phyloP scores from a whole-genome alignment of 2,888 invertebrate genomes.

The Diaperis boleti region DNA sequence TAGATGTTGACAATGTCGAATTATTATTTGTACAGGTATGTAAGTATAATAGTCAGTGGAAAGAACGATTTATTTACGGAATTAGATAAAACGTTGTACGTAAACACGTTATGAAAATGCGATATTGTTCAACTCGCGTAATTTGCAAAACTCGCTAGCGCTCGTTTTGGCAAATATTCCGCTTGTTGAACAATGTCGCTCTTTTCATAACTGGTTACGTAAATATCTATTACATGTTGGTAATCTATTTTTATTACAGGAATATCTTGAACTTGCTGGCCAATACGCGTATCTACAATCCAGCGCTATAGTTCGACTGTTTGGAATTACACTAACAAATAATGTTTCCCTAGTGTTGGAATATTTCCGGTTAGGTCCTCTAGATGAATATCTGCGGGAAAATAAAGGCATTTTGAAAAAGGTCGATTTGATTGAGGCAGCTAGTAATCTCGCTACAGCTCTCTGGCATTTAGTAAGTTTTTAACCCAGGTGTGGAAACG shows the following conservation, averaged over 20 bases:
- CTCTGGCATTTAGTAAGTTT: constrained; percentile 83
- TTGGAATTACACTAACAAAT: constrained; percentile 81
- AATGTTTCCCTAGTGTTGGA: constrained; percentile 87
- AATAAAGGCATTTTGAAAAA: constrained; percentile 68
- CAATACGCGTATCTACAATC: constrained; percentile 85
- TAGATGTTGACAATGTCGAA: no score
- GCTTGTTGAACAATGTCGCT: no score
- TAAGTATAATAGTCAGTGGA: no score
- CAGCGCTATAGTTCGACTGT: constrained; percentile 80
- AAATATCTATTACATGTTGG: no score
- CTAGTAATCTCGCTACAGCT: constrained; percentile 85
- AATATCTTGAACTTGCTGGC: constrained; percentile 81
- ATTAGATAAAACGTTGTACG: no score
- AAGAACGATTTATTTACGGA: no score
- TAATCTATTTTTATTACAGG: constrained; percentile 67
- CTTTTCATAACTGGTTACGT: no score
- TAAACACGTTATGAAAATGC: no score
- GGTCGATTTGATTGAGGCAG: constrained; percentile 84
- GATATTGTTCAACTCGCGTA: no score
- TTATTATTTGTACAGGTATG: no score
- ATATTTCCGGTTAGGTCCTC: constrained; percentile 81
- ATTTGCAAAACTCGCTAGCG: no score
- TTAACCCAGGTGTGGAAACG: not conserved
- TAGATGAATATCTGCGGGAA: constrained; percentile 78
- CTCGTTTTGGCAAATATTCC: no score